Conservation (phyloP, 2,797 vertebrate genomes). For the Hoplostethus mediterraneus region DNA sequence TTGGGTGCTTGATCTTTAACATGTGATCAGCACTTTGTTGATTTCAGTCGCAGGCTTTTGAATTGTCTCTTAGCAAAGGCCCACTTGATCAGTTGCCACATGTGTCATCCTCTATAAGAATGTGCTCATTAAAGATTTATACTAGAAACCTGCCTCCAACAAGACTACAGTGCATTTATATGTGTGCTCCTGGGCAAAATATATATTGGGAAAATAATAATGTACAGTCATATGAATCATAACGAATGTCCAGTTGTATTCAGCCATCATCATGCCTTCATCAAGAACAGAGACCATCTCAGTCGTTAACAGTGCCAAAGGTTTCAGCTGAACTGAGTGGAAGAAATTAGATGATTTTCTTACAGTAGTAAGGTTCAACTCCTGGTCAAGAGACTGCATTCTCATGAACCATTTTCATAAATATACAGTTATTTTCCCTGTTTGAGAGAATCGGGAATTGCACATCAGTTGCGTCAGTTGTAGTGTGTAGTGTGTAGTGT, state of each 20-base stretch:
- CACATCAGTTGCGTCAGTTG: slow-evolving; percentile 22
- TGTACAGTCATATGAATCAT: slow-evolving; percentile 35
- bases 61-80: slow-evolving; percentile 48
- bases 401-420: slow-evolving; percentile 44
- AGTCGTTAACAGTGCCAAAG: slow-evolving; percentile 55
- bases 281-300: slow-evolving; percentile 17
- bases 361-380: slow-evolving; percentile 16
- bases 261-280: slow-evolving; percentile 11
- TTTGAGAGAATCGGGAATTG: slow-evolving; percentile 36
- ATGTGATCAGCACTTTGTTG: slow-evolving; percentile 22
- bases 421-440: slow-evolving; percentile 42
- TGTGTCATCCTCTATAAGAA: slow-evolving; percentile 62
- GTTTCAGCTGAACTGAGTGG: slow-evolving; percentile 46
- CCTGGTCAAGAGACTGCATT: slow-evolving; percentile 27
- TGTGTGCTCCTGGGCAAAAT: slow-evolving; percentile 35
- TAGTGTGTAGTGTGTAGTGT: slow-evolving; percentile 1
- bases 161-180: slow-evolving; percentile 47
- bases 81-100: slow-evolving; percentile 50
- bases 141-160: slow-evolving; percentile 64
- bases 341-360: slow-evolving; percentile 57
- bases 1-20: slow-evolving; percentile 28
- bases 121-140: slow-evolving; percentile 81
- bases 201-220: slow-evolving; percentile 34
- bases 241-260: slow-evolving; percentile 55
- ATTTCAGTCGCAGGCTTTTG: slow-evolving; percentile 53